These are phyloP conservation scores for Cydia pomonella DNA, from an alignment of 1,140 invertebrate genomes.

Conservation along the genomic window DNA sequence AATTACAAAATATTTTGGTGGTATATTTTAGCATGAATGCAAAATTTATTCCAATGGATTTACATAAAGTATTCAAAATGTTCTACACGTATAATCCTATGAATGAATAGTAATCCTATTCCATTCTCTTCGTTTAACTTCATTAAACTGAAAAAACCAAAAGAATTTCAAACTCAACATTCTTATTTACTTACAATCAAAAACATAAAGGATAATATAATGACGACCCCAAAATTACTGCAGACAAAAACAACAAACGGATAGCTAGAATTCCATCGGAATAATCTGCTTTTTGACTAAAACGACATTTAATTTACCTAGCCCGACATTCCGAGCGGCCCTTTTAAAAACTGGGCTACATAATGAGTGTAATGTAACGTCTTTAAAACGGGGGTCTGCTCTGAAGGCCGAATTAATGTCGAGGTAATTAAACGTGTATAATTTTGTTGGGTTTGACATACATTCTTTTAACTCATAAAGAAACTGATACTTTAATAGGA, in stretches of 20 bases:
- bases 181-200: not conserved
- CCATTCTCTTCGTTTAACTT: not conserved
- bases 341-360: constrained; percentile 70
- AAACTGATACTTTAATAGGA: not conserved
- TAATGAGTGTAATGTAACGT: constrained; percentile 65
- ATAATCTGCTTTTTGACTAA: constrained; percentile 46
- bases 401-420: constrained; percentile 70
- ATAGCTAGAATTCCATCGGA: not conserved
- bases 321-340: constrained; percentile 50
- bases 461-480: not conserved
- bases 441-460: constrained; percentile 55
- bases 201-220: not conserved
- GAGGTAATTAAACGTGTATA: constrained; percentile 78
- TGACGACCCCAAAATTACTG: constrained; percentile 6
- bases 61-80: not conserved
- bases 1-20: not conserved
- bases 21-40: not conserved
- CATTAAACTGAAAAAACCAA: not conserved
- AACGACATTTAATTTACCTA: constrained; percentile 41
- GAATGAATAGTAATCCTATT: not conserved
- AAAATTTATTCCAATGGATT: not conserved
- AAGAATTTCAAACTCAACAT: not conserved
- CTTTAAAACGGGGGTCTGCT: constrained; percentile 49
- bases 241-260: not conserved
- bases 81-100: not conserved